These are phyloP conservation scores for Xanthostigma xanthostigma DNA, from an alignment of 2,888 invertebrate genomes.

Conservation along the genomic window DNA sequence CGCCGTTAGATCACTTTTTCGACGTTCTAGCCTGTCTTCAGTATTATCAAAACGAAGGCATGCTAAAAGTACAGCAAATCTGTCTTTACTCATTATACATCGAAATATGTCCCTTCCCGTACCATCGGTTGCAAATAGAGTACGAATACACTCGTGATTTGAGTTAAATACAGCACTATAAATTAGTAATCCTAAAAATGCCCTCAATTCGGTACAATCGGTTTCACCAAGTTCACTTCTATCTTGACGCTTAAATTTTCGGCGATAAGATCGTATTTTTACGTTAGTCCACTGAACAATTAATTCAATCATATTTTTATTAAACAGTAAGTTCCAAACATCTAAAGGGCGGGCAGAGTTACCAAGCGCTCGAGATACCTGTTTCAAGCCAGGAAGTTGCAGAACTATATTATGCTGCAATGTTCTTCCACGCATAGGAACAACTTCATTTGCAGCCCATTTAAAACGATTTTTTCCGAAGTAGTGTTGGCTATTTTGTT, in stretches of 20 bases:
- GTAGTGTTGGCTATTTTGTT: too few species aligned
- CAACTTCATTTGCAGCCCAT: too few species aligned
- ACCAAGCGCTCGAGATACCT: too few species aligned
- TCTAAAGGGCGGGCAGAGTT: not conserved
- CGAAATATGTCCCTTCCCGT: constrained; percentile 7
- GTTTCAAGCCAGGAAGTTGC: too few species aligned
- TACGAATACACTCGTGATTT: constrained; percentile 3
- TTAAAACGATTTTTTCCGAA: too few species aligned
- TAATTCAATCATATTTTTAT: not conserved
- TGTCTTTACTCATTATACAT: not conserved
- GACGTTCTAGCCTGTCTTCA: constrained; percentile 9
- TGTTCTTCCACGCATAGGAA: too few species aligned
- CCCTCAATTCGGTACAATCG: not conserved
- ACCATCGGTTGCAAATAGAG: constrained; percentile 4
- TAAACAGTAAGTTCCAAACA: constrained; percentile 3
- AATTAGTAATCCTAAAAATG: constrained; percentile 2
- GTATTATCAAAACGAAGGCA: constrained; percentile 12
- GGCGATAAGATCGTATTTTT: not conserved
- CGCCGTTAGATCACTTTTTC: constrained; percentile 10
- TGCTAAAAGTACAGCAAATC: constrained; percentile 6
- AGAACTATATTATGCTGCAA: too few species aligned
- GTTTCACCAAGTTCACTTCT: not conserved
- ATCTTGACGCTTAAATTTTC: not conserved
- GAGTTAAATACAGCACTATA: constrained; percentile 3
- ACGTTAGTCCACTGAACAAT: constrained; percentile 1